Conservation (phyloP, 2,797 vertebrate species). For the Hipposideros larvatus region DNA sequence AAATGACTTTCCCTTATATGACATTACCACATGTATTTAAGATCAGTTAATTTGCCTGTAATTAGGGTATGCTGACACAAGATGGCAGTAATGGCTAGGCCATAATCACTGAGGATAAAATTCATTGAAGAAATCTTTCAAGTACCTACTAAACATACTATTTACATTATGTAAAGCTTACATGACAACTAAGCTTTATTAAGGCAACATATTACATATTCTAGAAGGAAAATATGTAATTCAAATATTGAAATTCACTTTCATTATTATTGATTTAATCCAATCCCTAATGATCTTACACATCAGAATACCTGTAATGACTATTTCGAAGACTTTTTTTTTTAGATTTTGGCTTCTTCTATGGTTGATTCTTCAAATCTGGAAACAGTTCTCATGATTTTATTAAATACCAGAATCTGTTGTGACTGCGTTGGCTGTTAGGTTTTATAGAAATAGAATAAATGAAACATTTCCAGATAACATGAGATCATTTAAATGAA, state of each 20-base stretch:
- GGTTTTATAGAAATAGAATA: conserved; percentile 20
- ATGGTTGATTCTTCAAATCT: not conserved
- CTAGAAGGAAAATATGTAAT: not conserved
- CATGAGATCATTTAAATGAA: not conserved
- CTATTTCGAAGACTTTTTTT: not conserved
- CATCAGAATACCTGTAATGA: not conserved
- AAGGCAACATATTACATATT: not conserved
- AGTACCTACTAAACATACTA: not conserved
- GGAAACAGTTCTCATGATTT: conserved; percentile 19
- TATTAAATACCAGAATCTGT: conserved; percentile 9
- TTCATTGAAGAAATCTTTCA: not conserved
- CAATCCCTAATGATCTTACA: not conserved
- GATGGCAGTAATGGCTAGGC: not conserved
- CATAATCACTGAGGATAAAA: not conserved
- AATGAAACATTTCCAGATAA: conserved; percentile 49
- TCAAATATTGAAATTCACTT: not conserved
- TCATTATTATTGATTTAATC: not conserved
- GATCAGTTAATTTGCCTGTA: not conserved
- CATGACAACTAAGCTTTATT: not conserved
- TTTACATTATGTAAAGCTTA: not conserved
- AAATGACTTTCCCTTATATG: not conserved
- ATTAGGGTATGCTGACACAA: conserved; percentile 13
- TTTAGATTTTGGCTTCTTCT: not conserved
- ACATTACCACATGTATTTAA: not conserved
- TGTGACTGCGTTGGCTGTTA: not conserved